phyloP scores from a whole-genome alignment of 2,888 invertebrate species.

The Ochropleura plecta region DNA sequence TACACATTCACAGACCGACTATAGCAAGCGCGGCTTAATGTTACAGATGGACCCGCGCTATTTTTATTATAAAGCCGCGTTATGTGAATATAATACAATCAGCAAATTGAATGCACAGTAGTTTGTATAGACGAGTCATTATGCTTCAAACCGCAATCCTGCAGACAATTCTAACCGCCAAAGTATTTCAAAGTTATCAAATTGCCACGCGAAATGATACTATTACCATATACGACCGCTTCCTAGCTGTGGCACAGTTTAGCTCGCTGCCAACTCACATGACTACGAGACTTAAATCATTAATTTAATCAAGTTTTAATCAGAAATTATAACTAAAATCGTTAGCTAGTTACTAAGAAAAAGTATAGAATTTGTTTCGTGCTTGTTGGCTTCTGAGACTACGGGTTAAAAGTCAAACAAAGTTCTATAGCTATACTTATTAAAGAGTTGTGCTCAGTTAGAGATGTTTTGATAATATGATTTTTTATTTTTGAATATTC shows the following conservation, averaged over 20 bases:
- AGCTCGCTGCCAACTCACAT: conserved; percentile 49
- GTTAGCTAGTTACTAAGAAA: neutral
- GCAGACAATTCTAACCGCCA: conserved; percentile 29
- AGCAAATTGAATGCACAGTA: conserved; percentile 12
- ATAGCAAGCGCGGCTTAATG: neutral
- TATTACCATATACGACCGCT: conserved; percentile 53
- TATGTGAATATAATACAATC: conserved; percentile 1
- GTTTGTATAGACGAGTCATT: conserved; percentile 14
- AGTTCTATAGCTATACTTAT: neutral
- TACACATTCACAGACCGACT: neutral
- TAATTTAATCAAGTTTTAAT: conserved; percentile 39
- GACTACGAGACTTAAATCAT: conserved; percentile 24
- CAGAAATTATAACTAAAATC: neutral
- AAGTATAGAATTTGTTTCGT: neutral
- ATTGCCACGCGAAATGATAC: conserved; percentile 52
- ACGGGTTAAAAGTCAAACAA: neutral
- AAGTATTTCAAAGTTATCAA: conserved; percentile 54
- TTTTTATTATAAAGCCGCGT: neutral
- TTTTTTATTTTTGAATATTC: neutral
- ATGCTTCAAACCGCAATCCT: conserved; percentile 33
- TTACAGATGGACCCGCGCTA: neutral
- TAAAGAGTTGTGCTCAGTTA: neutral
- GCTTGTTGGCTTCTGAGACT: neutral
- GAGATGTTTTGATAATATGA: too few relatives aligned
- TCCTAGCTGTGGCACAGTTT: conserved; percentile 38